Evolutionary conservation across 2,797 vertebrate species (phyloP).

Genomic region (Eleutherodactylus coqui): DNA sequence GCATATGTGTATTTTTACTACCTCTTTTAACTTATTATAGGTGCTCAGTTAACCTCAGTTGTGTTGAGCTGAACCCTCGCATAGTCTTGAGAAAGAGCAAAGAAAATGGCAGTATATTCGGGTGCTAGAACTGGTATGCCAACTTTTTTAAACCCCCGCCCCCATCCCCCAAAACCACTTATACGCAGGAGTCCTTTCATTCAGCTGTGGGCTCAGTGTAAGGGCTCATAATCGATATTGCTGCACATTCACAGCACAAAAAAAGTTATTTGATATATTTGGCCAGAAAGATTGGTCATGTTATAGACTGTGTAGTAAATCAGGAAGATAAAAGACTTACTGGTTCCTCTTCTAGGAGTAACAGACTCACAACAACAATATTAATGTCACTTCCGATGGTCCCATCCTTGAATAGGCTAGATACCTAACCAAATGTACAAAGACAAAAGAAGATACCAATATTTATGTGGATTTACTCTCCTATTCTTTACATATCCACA

Average conservation of each 20-base stretch:
- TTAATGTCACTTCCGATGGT: slow-evolving; percentile 97
- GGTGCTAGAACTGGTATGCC: too few relatives aligned
- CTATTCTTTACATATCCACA: not conserved
- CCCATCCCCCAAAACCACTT: too few relatives aligned
- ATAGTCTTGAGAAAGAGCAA: too few relatives aligned
- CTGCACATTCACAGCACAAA: not conserved
- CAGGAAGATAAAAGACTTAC: slow-evolving; percentile 78
- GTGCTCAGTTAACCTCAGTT: too few relatives aligned
- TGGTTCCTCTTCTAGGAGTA: slow-evolving; percentile 93
- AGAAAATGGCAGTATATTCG: too few relatives aligned
- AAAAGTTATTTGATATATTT: not conserved
- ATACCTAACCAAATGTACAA: slow-evolving; percentile 80
- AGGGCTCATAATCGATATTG: not conserved
- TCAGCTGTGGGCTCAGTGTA: too few relatives aligned
- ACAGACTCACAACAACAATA: slow-evolving; percentile 92
- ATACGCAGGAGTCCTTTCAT: too few relatives aligned
- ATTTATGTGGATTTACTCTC: not conserved
- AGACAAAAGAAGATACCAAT: not conserved
- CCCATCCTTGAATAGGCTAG: slow-evolving; percentile 96
- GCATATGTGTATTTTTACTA: too few relatives aligned
- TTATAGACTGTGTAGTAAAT: not conserved
- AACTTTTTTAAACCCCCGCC: too few relatives aligned
- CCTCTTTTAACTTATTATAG: too few relatives aligned
- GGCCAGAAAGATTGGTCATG: not conserved
- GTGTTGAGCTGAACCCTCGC: too few relatives aligned